Conservation (phyloP, 2,888 invertebrate genomes). For the Thysanoteuthis rhombus region DNA sequence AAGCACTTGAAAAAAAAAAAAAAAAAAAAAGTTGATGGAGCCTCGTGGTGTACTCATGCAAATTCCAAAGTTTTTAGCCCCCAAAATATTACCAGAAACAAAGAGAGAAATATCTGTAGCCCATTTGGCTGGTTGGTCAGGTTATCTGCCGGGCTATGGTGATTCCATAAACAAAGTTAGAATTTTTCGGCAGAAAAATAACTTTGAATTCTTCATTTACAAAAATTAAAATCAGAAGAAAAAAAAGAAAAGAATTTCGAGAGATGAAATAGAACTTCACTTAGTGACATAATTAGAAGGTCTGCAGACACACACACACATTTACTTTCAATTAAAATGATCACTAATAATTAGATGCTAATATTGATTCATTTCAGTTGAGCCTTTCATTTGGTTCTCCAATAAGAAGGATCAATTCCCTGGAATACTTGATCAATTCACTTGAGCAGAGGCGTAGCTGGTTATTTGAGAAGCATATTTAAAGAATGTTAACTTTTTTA, state of each 20-base stretch:
- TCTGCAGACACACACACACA: background rate
- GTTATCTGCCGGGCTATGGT: too few relatives aligned
- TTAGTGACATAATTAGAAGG: background rate
- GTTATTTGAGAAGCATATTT: too few relatives aligned
- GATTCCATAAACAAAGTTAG: too few relatives aligned
- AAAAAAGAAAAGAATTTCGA: background rate
- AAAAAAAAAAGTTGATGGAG: too few relatives aligned
- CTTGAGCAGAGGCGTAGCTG: too few relatives aligned
- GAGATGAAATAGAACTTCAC: background rate
- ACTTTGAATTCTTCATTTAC: background rate
- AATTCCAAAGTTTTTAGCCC: too few relatives aligned
- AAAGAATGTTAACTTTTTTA: too few relatives aligned
- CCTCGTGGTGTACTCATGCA: too few relatives aligned
- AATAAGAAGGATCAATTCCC: background rate
- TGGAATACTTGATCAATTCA: background rate
- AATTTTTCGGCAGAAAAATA: background rate
- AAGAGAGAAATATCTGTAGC: too few relatives aligned
- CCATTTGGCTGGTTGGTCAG: too few relatives aligned
- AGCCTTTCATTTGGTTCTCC: background rate
- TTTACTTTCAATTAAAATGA: background rate
- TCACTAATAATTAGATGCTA: background rate
- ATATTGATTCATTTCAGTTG: background rate
- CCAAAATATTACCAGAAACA: too few relatives aligned
- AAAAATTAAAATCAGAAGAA: background rate
- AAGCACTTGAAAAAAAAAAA: too few relatives aligned